Evolutionary conservation across 2,113 vertebrate species (phyloP), one percentile per base, ranked within the genome.

Genomic region (Boulengeromyrus knoepffleri): DNA sequence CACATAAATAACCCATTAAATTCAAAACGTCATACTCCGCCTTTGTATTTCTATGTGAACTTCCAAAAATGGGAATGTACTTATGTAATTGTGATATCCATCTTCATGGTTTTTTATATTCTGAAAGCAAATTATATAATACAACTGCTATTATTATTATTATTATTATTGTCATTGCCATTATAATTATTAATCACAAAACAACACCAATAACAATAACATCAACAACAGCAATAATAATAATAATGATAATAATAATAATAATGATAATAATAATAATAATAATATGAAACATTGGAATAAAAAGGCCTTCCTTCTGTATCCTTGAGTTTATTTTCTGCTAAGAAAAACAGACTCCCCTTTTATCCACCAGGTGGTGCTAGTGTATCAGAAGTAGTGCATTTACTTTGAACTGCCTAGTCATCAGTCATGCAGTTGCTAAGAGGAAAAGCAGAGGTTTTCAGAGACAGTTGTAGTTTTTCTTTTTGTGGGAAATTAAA

Each of bases 1-100:
- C 93, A 92, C 92, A 89, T 91, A 93, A 94, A 94, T 92, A 92
- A 94, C 92, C 92, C 90, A 90, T 93, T 93, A 92, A 92, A 92
- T 94, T 92, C 92, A 91, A 92, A 93, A 91, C 94, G 90, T 92
- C 92, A 89, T 93, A 91, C 92, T 86, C 93, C 93, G 94, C 92
- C 19, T 66, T 39, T 92, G 91, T 92, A 92, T 93, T 91, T 95
- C 93, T 93, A 90, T 88, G 91, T 93, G 90, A 91, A 62, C 85
- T 21, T 89, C 88, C 93, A 93, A 93, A 92, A 90, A 92, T 91
- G 93, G 95, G 95, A 96, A 96, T 95, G 95, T 95, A 93, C 93
- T 90, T 92, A 17, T 53, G 47, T 56, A 47, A 85, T 47, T 85
- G 83, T 24, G 39, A 46, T n/a, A 91, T 93, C 93, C 92, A 90